Conservation (phyloP, 1,140 invertebrate genomes). For the Vanessa atalanta region DNA sequence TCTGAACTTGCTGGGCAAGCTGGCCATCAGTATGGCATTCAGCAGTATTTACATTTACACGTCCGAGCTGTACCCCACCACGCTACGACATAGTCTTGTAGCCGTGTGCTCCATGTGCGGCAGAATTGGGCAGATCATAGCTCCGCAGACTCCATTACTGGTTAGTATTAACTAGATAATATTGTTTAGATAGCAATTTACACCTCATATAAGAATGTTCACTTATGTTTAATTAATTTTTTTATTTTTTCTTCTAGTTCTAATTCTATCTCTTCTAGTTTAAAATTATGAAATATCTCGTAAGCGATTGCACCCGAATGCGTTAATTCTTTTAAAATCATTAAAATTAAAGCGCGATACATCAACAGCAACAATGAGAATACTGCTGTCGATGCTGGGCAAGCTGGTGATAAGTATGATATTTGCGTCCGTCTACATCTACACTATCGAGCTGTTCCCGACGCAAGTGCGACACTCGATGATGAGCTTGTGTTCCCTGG, state of each 20-base stretch:
- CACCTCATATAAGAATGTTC: background rate
- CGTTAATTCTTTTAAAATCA: too few relatives aligned
- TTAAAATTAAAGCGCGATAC: background rate
- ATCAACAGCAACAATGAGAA: constrained; percentile 1
- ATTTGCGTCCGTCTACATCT: constrained; percentile 84
- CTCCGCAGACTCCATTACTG: constrained; percentile 83
- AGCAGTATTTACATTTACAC: constrained; percentile 86
- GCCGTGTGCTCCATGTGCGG: constrained; percentile 86
- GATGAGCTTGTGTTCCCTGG: constrained; percentile 37
- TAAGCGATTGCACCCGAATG: too few relatives aligned
- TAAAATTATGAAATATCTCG: too few relatives aligned
- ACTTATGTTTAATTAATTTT: too few relatives aligned
- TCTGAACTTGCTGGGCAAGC: constrained; percentile 81
- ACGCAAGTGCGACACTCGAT: constrained; percentile 36
- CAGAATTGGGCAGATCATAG: constrained; percentile 84
- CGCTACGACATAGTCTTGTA: constrained; percentile 83
- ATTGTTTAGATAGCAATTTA: too few relatives aligned
- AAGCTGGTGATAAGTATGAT: constrained; percentile 84
- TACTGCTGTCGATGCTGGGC: constrained; percentile 80
- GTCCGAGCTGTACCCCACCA: constrained; percentile 86
- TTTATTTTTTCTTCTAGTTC: too few relatives aligned
- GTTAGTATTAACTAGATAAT: constrained; percentile 48
- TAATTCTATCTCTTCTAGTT: too few relatives aligned
- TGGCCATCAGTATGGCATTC: constrained; percentile 84
- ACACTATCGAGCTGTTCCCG: constrained; percentile 85